phyloP scores from a whole-genome alignment of 1,140 invertebrate species.

The Brachionus paranguensis region DNA sequence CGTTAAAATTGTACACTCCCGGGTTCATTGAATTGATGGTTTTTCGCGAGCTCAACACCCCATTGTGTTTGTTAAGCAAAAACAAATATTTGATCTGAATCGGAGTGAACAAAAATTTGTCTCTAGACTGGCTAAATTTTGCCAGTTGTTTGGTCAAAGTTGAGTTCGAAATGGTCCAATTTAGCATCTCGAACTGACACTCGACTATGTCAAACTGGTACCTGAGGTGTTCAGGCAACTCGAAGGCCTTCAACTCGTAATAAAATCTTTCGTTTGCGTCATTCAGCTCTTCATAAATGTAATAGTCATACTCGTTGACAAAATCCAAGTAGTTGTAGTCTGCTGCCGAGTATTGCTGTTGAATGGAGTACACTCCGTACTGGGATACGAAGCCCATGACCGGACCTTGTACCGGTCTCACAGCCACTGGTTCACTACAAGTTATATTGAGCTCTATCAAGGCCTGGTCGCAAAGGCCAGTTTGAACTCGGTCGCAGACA shows the following conservation, averaged over 20 bases:
- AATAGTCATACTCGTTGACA: constrained; percentile 16
- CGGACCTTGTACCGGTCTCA: not conserved
- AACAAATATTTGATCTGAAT: constrained; percentile 8
- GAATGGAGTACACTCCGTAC: not conserved
- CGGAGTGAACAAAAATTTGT: not conserved
- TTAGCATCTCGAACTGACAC: not conserved
- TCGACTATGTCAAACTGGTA: not conserved
- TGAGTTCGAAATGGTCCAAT: not conserved
- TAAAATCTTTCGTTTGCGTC: constrained; percentile 31
- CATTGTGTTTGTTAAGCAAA: constrained; percentile 32
- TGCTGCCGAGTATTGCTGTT: not conserved
- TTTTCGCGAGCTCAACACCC: constrained; percentile 19
- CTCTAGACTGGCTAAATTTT: not conserved
- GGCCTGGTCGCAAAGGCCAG: not conserved
- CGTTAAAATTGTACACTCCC: constrained; percentile 12
- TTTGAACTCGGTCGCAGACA: not conserved
- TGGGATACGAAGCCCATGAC: not conserved
- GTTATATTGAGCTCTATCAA: not conserved
- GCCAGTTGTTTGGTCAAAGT: not conserved
- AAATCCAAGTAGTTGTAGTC: not conserved
- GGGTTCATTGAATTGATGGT: constrained; percentile 16
- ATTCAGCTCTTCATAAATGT: not conserved
- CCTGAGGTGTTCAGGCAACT: not conserved
- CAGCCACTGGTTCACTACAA: not conserved
- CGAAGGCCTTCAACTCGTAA: not conserved